A percentile compares a stretch with the other conserved stretches of the same genome.
Conservation (phyloP, 2,113 vertebrate genomes). For the Silurus glanis region DNA sequence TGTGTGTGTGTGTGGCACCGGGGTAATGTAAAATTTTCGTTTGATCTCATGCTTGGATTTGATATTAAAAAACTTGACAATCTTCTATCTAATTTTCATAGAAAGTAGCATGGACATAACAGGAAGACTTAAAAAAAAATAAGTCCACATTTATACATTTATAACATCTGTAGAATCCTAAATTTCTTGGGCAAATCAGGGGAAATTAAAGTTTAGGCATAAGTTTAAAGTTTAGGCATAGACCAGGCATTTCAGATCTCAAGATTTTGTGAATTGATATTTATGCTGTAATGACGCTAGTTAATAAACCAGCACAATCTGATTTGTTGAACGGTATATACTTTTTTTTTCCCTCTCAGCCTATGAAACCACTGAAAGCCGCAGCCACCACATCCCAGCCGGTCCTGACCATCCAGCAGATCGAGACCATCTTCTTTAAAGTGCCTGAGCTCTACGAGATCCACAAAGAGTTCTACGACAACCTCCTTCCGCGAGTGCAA, state of each 20-base stretch:
- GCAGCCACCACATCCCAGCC: conserved; percentile 97
- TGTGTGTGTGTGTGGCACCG: neutral
- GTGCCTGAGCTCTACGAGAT: conserved; percentile 98
- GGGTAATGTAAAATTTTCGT: neutral
- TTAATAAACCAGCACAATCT: neutral
- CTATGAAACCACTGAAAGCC: conserved; percentile 96
- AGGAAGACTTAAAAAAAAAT: too few species aligned
- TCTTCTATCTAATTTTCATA: neutral
- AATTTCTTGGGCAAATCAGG: neutral
- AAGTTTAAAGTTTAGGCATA: neutral
- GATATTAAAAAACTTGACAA: neutral
- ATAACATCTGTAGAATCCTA: too few species aligned
- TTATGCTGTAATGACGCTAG: neutral
- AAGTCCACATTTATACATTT: too few species aligned
- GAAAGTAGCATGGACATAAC: too few species aligned
- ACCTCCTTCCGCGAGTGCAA: conserved; percentile 88
- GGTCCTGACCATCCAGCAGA: conserved; percentile 88
- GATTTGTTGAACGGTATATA: neutral
- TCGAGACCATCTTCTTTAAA: conserved; percentile 99
- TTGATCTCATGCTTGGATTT: neutral
- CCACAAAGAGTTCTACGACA: conserved; percentile 96
- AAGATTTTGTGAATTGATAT: neutral
- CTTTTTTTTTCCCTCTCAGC: conserved; percentile 67
- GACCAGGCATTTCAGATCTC: neutral
- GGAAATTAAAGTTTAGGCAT: neutral